Evolutionary conservation across 2,113 vertebrate species (phyloP).

Genomic region (Bombycilla garrulus): DNA sequence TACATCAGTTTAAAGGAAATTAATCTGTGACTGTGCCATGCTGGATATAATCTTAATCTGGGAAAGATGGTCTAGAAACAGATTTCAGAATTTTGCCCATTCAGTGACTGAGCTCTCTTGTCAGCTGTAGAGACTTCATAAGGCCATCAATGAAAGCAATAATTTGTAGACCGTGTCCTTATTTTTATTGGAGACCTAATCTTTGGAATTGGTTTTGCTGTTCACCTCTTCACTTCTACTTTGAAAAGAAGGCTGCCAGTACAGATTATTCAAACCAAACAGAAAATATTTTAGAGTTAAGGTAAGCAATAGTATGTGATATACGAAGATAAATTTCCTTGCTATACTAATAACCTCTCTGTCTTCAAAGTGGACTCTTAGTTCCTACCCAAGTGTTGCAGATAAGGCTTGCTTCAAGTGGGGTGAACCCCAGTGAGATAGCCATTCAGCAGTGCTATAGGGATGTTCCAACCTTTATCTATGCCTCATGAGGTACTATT

Average conservation of each 20-base stretch:
- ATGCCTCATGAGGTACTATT: fast-evolving
- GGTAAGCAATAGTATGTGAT: neutral
- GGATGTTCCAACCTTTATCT: neutral
- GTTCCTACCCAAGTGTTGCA: neutral
- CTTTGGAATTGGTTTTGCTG: neutral
- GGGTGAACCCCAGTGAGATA: neutral
- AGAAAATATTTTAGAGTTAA: neutral
- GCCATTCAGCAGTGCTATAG: neutral
- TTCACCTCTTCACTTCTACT: neutral
- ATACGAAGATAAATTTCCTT: neutral
- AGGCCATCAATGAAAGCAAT: neutral
- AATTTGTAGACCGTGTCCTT: neutral
- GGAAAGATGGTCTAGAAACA: neutral
- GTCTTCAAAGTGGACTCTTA: neutral
- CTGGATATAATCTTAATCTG: neutral
- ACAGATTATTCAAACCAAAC: neutral
- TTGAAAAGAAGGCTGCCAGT: neutral
- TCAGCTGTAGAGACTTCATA: neutral
- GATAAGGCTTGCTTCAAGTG: neutral
- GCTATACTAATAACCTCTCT: neutral
- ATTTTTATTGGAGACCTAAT: neutral
- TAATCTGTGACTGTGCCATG: neutral
- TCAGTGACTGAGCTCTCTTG: neutral
- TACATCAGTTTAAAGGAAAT: neutral
- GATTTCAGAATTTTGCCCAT: neutral